Evolutionary conservation across 1,140 invertebrate genomes (phyloP), one percentile per base, ranked within the genome.

Genomic region (Eumaeus atala): DNA sequence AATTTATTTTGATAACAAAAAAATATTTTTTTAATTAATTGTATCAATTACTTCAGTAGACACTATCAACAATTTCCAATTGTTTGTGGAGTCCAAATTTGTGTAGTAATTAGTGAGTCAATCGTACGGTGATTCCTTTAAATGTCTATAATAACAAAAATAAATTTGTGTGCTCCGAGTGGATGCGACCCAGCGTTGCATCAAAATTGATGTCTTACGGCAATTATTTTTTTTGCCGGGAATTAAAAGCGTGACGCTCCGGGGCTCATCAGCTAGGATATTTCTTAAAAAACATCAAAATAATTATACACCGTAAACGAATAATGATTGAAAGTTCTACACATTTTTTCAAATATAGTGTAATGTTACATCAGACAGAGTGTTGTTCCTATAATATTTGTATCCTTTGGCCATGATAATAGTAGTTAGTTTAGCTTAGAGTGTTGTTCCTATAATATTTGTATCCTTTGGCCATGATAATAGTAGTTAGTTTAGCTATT

Each of bases 301-400:
- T 79, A 74, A 79, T 79, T 79, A 79, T 72, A 79, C 60, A 72
- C 66, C 65, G 70, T 69, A 64, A 69, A 67, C 62, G 68, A 66
- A 76, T 78, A 71, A 73, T 77, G 76, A 79, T 79, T 74, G 76
- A 76, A 79, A 73, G 72, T 65, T 76, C 65, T 70, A 62, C 62
- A 58, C 64, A 65, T 69, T 56, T 65, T 63, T 66, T 66, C 34
- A 28, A 38, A 18, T 53, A 60, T 35, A 74, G 71, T 62, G 52
- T 50, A 73, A 42, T 3, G 21, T 50, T 21, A 9, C 0, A 1
- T n/a, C n/a, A n/a, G n/a, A 49, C 48, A 66, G 61, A 66, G 51
- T 18, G n/a, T 54, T 28, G 21, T 28, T 28, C n/a, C n/a, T n/a
- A 6, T 2, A 28, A 28, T 28, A 28, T 28, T 28, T 28, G 21